These are phyloP conservation scores for Acropora yongei DNA, from an alignment of 64 coral and sea anemone genomes.

Conservation along the genomic window DNA sequence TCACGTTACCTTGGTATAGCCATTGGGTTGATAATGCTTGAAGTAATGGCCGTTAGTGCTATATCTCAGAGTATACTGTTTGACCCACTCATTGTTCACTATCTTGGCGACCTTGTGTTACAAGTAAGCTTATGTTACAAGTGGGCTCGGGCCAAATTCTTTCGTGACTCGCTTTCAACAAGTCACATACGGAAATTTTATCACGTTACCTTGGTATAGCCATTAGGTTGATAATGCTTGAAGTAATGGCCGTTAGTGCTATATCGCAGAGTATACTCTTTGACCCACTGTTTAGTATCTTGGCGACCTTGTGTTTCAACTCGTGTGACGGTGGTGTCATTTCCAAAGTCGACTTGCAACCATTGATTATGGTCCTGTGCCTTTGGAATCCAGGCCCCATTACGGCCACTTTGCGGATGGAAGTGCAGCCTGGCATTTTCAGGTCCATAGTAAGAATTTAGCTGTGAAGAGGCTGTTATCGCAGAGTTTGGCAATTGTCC, in stretches of 20 bases:
- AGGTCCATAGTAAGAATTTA: neutral
- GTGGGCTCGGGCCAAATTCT: no score
- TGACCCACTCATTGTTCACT: neutral
- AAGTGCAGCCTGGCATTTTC: slow-evolving; percentile 25
- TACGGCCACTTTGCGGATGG: neutral
- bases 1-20: slow-evolving; percentile 7
- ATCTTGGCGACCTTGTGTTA: slow-evolving; percentile 12
- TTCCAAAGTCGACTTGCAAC: slow-evolving; percentile 38
- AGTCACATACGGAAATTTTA: neutral
- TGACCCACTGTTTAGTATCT: slow-evolving; percentile 6
- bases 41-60: neutral
- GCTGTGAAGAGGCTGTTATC: slow-evolving; percentile 18
- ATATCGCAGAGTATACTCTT: slow-evolving; percentile 15
- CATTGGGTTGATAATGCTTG: neutral
- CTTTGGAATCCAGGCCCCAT: slow-evolving; percentile 13
- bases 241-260: neutral
- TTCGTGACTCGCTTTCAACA: no score
- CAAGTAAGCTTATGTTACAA: neutral
- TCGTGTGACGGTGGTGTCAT: neutral
- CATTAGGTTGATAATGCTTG: neutral
- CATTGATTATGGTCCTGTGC: neutral
- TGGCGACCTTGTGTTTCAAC: slow-evolving; percentile 23
- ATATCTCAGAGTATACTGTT: slow-evolving; percentile 14
- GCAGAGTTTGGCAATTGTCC: slow-evolving; percentile 21
- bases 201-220: slow-evolving; percentile 7